phyloP scores from a whole-genome alignment of 2,113 vertebrate species.

The Cathartes aura region DNA sequence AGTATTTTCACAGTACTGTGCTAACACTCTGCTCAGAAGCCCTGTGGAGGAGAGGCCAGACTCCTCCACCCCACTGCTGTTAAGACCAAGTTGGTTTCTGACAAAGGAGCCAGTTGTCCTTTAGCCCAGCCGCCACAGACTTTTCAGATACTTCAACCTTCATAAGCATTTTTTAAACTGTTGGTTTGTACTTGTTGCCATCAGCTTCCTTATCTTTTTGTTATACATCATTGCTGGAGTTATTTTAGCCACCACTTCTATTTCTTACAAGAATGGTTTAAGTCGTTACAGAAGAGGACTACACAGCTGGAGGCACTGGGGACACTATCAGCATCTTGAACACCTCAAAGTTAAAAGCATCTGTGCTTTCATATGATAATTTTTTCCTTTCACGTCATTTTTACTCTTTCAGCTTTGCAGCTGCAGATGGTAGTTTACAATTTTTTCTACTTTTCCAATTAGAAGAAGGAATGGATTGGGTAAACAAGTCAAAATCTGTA shows the following conservation, averaged over 20 bases:
- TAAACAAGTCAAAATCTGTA: background rate
- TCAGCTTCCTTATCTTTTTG: background rate
- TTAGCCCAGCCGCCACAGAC: background rate
- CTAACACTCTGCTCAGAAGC: background rate
- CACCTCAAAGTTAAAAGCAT: background rate
- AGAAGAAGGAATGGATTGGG: background rate
- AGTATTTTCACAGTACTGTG: fast-evolving
- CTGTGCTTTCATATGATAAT: background rate
- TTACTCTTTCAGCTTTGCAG: background rate
- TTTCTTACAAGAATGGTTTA: background rate
- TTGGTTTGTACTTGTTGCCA: background rate
- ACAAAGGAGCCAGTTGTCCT: background rate
- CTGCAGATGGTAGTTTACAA: background rate
- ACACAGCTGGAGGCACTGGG: background rate
- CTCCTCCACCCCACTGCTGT: background rate
- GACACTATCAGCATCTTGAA: background rate
- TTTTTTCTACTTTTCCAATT: background rate
- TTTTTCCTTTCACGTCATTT: background rate
- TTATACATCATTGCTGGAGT: background rate
- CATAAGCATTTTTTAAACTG: background rate
- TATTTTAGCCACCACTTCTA: background rate
- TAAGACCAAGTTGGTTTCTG: background rate
- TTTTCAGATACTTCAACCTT: background rate
- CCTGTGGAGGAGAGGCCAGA: background rate
- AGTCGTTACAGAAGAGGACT: background rate